Conservation (phyloP, 2,888 invertebrate genomes). For the Sinopyrophorus schimmeli region DNA sequence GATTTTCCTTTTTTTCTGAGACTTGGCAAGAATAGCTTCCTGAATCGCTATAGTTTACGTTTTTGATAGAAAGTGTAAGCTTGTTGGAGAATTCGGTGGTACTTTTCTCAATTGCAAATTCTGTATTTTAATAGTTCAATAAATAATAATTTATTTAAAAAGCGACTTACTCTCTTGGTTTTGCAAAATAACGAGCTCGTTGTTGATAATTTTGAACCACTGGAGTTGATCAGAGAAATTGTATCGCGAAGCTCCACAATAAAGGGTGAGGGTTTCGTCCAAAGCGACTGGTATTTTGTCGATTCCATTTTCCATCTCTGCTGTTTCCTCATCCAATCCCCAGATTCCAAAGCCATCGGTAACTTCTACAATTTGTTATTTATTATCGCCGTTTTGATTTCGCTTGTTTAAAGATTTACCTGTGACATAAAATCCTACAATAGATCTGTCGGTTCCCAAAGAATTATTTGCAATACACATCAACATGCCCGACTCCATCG, state of each 20-base stretch:
- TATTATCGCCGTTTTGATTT: background rate
- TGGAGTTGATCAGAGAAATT: constrained; percentile 57
- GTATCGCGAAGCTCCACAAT: constrained; percentile 63
- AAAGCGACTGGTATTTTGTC: constrained; percentile 51
- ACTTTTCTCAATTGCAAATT: constrained; percentile 30
- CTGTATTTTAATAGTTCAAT: constrained; percentile 4
- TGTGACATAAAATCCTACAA: constrained; percentile 36
- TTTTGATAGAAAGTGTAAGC: constrained; percentile 46
- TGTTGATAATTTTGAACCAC: constrained; percentile 54
- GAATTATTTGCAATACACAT: constrained; percentile 55
- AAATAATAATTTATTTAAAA: background rate
- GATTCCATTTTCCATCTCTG: constrained; percentile 38
- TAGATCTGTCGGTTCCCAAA: constrained; percentile 43
- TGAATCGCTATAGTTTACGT: constrained; percentile 44
- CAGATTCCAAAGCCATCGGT: constrained; percentile 55
- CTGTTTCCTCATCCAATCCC: constrained; percentile 51
- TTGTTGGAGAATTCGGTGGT: constrained; percentile 50
- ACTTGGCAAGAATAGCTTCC: constrained; percentile 46
- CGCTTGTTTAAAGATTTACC: too few species aligned
- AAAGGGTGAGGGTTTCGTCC: constrained; percentile 60
- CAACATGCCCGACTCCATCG: constrained; percentile 54
- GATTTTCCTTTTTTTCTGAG: too few species aligned
- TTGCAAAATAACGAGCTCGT: background rate
- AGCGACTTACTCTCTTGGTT: constrained; percentile 16
- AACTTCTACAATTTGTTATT: constrained; percentile 52